These are phyloP conservation scores for Carcharodon carcharias DNA, from an alignment of 2,797 vertebrate genomes.

Conservation along the genomic window DNA sequence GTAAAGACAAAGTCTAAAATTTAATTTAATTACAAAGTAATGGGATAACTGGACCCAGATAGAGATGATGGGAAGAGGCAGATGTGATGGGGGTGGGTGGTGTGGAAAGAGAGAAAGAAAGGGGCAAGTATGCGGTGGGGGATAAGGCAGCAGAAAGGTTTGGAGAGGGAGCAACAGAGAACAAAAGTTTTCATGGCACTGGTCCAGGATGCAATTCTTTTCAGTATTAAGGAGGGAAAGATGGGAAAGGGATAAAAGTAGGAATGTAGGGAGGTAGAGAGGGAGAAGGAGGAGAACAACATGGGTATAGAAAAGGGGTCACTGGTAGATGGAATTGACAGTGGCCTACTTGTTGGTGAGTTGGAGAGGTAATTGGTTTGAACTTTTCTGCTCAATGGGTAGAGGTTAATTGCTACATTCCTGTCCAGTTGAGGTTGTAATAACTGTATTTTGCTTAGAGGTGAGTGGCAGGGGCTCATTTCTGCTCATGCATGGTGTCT, in stretches of 20 bases:
- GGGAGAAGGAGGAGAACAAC: too few relatives aligned
- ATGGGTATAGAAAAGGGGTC: neutral
- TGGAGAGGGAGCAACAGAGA: neutral
- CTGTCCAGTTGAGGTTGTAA: neutral
- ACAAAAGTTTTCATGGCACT: neutral
- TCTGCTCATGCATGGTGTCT: neutral
- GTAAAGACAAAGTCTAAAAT: neutral
- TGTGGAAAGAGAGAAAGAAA: neutral
- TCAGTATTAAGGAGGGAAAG: neutral
- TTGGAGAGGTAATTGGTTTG: neutral
- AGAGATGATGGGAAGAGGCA: too few relatives aligned
- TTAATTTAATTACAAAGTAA: neutral
- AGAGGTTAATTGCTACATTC: too few relatives aligned
- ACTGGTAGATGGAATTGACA: neutral
- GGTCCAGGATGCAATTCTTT: neutral
- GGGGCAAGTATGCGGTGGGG: neutral
- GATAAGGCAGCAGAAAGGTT: neutral
- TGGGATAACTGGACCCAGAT: neutral
- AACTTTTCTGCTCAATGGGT: neutral
- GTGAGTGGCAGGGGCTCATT: neutral
- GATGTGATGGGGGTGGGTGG: too few relatives aligned
- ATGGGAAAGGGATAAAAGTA: neutral
- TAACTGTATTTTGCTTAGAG: neutral
- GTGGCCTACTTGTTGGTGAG: neutral
- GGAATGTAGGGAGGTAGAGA: neutral